Conservation (phyloP, 1,140 invertebrate species). For the Drosophila pectinifera region DNA sequence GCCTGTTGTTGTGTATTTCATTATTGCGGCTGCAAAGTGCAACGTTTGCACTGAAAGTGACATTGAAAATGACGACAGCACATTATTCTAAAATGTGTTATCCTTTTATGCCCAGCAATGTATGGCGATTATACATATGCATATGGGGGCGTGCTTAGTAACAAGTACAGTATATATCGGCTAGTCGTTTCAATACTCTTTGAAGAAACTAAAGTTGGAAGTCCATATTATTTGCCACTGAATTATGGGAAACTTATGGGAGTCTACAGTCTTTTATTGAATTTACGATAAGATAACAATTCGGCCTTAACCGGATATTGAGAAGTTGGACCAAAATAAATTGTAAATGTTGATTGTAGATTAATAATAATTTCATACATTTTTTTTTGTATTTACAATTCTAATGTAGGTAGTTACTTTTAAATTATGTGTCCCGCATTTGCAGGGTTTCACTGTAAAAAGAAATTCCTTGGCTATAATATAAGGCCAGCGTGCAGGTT, state of each 20-base stretch:
- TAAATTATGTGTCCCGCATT: not conserved
- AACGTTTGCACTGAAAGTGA: conserved; percentile 39
- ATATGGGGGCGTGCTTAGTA: not conserved
- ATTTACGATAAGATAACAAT: not conserved
- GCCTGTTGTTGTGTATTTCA: conserved; percentile 15
- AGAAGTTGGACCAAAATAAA: too few species aligned
- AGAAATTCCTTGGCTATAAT: conserved; percentile 18
- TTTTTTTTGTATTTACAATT: too few species aligned
- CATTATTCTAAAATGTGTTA: not conserved
- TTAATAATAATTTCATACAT: not conserved
- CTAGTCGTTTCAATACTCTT: not conserved
- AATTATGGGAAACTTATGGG: too few species aligned
- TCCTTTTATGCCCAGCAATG: not conserved
- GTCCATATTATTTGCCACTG: not conserved
- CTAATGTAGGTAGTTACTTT: not conserved
- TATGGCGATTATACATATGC: not conserved
- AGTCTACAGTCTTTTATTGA: not conserved
- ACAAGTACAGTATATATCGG: not conserved
- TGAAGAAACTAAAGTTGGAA: not conserved
- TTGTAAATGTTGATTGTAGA: not conserved
- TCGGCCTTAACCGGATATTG: too few species aligned
- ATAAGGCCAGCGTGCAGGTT: conserved; percentile 2
- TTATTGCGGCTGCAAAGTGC: conserved; percentile 44
- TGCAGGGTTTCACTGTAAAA: conserved; percentile 1
- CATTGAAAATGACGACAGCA: conserved; percentile 40